Evolutionary conservation across 1,140 invertebrate species (phyloP), one percentile per base, ranked within the genome.

Genomic region (Penaeus chinensis): DNA sequence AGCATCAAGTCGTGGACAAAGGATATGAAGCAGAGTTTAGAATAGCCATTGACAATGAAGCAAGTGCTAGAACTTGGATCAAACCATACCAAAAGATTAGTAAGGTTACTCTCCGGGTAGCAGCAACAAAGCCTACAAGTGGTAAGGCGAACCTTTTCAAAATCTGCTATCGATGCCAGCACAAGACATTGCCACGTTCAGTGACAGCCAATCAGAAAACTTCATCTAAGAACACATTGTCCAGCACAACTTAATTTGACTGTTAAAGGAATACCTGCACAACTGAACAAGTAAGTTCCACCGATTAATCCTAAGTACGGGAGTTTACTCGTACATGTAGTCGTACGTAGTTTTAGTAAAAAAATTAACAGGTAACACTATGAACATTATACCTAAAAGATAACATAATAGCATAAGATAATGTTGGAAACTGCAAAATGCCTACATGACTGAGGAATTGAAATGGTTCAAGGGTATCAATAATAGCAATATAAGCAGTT

Each of bases 181-280:
- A 66, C 60, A 82, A 82, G 80, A 82, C 80, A 80, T 60, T 80
- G 54, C 78, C 78, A 80, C 78, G 60, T 66, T 82, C 80, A 82
- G 8, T 82, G 60, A 82, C 80, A 37, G 80, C 63, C 80, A 82
- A 82, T 82, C 80, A 82, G 80, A 82, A 82, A 82, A 82, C 80
- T 82, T 82, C 78, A 80, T 80, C 78, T 54, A 80, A 80, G 42
- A 80, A 80, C 42, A 80, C 78, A 80, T 82, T 82, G 80, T 82
- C 62, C 63, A 37, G 80, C 80, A 82, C 80, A 82, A 54, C 60
- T 81, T 7, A 82, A 82, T 82, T 82, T 82, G 60, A 82, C 80
- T 82, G 78, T 80, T 82, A 82, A 82, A 82, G n/a, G 62, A 47
- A 82, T 82, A 82, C 80, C 80, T 82, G 16, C 2, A 65, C 5